phyloP scores from a whole-genome alignment of 2,797 vertebrate species.

The Catostomus latipinnis region DNA sequence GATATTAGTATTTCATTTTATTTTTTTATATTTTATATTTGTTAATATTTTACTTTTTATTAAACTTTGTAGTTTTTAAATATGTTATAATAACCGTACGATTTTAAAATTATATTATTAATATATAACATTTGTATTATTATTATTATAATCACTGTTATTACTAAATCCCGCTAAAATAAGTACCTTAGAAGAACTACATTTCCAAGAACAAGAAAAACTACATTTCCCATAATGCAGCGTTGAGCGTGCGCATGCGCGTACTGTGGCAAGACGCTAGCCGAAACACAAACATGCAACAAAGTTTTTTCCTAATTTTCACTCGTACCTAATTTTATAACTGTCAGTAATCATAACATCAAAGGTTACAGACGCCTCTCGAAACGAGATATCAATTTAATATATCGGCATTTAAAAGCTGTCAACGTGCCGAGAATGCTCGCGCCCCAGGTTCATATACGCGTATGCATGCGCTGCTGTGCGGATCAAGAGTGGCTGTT shows the following conservation, averaged over 20 bases:
- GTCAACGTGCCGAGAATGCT: slow-evolving; percentile 75
- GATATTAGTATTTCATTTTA: no score
- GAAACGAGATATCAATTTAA: slow-evolving; percentile 69
- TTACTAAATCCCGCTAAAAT: no score
- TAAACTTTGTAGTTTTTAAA: no score
- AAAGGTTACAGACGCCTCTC: slow-evolving; percentile 52
- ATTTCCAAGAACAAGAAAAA: slow-evolving; percentile 29
- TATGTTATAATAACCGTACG: no score
- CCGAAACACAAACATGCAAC: slow-evolving; percentile 11
- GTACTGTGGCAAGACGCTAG: not conserved
- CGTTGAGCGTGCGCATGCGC: slow-evolving; percentile 47
- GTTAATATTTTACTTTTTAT: no score
- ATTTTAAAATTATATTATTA: no score
- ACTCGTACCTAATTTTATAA: not conserved
- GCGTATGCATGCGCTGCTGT: not conserved
- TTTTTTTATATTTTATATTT: no score
- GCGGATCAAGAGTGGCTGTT: not conserved
- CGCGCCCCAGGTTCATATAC: slow-evolving; percentile 71
- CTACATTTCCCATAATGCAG: slow-evolving; percentile 73
- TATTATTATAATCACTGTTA: no score
- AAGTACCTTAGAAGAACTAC: no score
- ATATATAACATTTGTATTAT: no score
- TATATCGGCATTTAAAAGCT: slow-evolving; percentile 76
- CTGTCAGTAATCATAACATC: slow-evolving; percentile 65
- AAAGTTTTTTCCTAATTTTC: slow-evolving; percentile 28